Evolutionary conservation across 2,888 invertebrate genomes (phyloP).

Genomic region (Serripes groenlandicus): DNA sequence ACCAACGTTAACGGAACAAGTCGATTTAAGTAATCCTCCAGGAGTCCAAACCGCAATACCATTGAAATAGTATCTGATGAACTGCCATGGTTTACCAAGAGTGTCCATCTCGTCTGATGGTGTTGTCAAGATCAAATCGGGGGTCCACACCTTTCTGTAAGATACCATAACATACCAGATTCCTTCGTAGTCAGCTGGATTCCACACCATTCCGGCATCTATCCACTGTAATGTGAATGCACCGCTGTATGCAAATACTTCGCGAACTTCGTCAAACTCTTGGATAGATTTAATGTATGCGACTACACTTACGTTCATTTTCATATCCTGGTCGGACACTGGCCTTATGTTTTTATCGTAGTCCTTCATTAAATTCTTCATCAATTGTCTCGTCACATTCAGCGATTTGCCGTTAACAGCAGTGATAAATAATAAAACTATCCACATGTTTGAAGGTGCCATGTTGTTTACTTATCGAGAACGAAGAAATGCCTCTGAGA

Average conservation of each 20-base stretch:
- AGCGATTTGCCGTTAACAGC: neutral
- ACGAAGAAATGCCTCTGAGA: too few relatives aligned
- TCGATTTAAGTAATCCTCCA: constrained; percentile 45
- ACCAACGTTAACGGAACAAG: constrained; percentile 54
- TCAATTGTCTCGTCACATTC: neutral
- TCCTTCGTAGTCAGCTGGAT: constrained; percentile 22
- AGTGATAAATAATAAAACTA: neutral
- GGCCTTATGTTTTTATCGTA: constrained; percentile 26
- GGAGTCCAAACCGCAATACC: constrained; percentile 58
- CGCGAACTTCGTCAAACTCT: constrained; percentile 56
- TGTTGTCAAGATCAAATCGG: constrained; percentile 60
- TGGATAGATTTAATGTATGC: constrained; percentile 41
- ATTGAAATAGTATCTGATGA: constrained; percentile 31
- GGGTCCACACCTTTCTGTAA: constrained; percentile 58
- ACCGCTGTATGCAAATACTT: constrained; percentile 34
- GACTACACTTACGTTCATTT: constrained; percentile 20
- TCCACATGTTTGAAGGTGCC: too few relatives aligned
- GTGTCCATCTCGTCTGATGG: constrained; percentile 56
- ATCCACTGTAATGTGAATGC: constrained; percentile 34
- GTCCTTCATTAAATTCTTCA: neutral
- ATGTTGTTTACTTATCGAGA: too few relatives aligned
- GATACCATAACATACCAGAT: constrained; percentile 6
- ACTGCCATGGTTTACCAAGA: constrained; percentile 56
- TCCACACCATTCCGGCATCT: constrained; percentile 41
- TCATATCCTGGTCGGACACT: constrained; percentile 20